These are phyloP conservation scores for Pteropus rufus DNA, from an alignment of 2,797 vertebrate genomes.

Conservation along the genomic window DNA sequence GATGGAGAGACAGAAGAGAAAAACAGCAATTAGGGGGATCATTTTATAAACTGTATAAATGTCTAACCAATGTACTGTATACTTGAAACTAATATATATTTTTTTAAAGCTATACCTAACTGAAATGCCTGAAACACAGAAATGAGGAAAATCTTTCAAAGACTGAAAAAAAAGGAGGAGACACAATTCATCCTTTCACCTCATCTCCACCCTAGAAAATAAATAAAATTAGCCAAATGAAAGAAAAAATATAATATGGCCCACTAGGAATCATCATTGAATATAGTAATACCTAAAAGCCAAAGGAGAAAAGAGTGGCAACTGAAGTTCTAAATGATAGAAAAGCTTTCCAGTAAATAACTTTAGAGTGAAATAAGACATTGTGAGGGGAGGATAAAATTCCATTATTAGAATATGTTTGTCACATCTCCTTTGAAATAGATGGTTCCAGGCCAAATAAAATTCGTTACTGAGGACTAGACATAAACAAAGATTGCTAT, in stretches of 20 bases:
- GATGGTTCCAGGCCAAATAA: not conserved
- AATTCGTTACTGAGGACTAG: not conserved
- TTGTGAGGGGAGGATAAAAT: not conserved
- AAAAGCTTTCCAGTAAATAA: slow-evolving; percentile 11
- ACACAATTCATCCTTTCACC: no score
- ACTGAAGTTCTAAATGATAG: not conserved
- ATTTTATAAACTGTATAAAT: no score
- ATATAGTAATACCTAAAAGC: not conserved
- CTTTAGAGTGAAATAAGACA: not conserved
- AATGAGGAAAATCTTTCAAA: no score
- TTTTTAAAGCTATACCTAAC: no score
- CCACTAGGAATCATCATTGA: not conserved
- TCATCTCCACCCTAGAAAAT: no score
- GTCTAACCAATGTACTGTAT: no score
- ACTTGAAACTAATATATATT: no score
- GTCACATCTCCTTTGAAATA: not conserved
- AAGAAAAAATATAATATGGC: not conserved
- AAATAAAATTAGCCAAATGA: no score
- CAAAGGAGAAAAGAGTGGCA: not conserved
- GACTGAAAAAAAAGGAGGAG: no score
- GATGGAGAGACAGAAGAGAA: no score
- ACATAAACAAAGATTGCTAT: not conserved
- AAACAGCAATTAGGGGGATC: no score
- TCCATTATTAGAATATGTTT: not conserved
- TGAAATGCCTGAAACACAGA: no score